Conservation (phyloP, 1,140 invertebrate genomes). For the Arctopsyche grandis region DNA sequence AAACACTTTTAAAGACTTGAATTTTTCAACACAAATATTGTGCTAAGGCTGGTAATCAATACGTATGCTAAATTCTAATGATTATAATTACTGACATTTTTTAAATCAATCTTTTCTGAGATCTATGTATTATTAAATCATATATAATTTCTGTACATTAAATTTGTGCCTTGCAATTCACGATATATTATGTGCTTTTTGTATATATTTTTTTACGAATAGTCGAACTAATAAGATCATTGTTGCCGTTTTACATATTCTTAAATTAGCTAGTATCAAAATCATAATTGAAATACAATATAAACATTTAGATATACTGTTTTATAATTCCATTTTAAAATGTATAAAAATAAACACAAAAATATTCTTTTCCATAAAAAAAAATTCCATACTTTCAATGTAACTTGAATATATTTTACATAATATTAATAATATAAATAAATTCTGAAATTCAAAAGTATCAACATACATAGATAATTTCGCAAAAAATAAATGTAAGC, state of each 20-base stretch:
- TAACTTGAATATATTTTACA: too few relatives aligned
- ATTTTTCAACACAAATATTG: neutral
- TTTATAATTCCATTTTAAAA: neutral
- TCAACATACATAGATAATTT: too few relatives aligned
- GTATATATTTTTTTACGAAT: neutral
- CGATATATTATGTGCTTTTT: neutral
- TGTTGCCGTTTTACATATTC: too few relatives aligned
- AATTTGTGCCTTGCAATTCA: slow-evolving; percentile 9
- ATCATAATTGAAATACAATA: neutral
- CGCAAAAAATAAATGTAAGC: too few relatives aligned
- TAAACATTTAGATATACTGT: neutral
- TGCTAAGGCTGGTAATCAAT: neutral
- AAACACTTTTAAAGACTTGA: neutral
- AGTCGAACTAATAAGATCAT: neutral
- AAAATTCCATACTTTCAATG: too few relatives aligned
- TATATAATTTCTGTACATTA: neutral
- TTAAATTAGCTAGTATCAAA: neutral
- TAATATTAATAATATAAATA: too few relatives aligned
- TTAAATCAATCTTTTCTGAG: neutral
- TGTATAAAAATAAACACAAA: neutral
- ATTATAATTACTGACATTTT: neutral
- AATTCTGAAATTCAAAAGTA: too few relatives aligned
- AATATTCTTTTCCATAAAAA: neutral
- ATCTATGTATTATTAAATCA: neutral
- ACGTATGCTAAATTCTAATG: neutral